Percentiles rank a stretch among this genome's conserved stretches.
These are phyloP conservation scores for Spodoptera picta DNA, from an alignment of 2,888 invertebrate genomes.

Conservation along the genomic window DNA sequence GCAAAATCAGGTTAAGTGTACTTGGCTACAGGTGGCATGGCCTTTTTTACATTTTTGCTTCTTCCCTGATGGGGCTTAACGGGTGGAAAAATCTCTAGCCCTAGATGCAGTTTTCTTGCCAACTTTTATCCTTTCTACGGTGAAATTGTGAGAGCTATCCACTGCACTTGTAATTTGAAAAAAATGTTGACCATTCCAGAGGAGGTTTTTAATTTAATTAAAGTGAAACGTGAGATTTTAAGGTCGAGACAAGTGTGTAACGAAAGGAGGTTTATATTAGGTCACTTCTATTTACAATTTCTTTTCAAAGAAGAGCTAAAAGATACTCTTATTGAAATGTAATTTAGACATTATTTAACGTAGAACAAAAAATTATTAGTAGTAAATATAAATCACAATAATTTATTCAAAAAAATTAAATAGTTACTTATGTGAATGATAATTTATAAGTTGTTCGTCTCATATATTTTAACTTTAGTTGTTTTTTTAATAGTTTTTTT, in stretches of 20 bases:
- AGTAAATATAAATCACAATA: too few species aligned
- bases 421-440: too few species aligned
- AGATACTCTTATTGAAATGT: too few species aligned
- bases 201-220: conserved; percentile 21
- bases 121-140: conserved; percentile 24
- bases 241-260: neutral
- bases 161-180: conserved; percentile 15
- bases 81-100: conserved; percentile 33
- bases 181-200: conserved; percentile 8
- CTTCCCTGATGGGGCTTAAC: conserved; percentile 48
- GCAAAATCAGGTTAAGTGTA: conserved; percentile 60
- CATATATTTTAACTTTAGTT: too few species aligned
- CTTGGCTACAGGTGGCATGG: conserved; percentile 61
- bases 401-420: too few species aligned
- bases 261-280: too few species aligned
- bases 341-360: too few species aligned
- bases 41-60: conserved; percentile 57
- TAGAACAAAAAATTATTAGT: too few species aligned
- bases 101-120: conserved; percentile 22
- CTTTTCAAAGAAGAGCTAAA: neutral
- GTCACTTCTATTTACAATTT: neutral
- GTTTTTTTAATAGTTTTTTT: too few species aligned
- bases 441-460: too few species aligned
- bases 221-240: neutral
- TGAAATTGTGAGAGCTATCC: conserved; percentile 17